These are phyloP conservation scores for Danio tinwini DNA, from an alignment of 2,797 vertebrate genomes.

Conservation along the genomic window DNA sequence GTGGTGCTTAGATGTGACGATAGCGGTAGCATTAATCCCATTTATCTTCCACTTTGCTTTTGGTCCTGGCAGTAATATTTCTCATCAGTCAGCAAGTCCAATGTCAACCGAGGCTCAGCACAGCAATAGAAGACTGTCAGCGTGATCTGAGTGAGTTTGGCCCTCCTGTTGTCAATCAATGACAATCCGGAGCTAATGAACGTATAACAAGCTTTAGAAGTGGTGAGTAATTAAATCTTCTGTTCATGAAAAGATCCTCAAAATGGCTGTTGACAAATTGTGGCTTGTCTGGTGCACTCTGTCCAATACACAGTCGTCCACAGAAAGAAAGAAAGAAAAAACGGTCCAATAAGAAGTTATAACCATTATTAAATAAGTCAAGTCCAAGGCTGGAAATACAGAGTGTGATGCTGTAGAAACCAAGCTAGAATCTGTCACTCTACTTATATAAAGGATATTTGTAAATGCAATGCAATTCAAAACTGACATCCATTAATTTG, in stretches of 20 bases:
- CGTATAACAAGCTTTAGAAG: constrained; percentile 65
- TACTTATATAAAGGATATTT: background rate
- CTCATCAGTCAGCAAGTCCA: constrained; percentile 84
- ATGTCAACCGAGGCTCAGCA: constrained; percentile 77
- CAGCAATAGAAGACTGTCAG: constrained; percentile 76
- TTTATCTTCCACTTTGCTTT: constrained; percentile 81
- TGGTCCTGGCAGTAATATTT: constrained; percentile 78
- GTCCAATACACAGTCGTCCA: background rate
- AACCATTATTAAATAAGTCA: background rate
- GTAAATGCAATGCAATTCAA: background rate
- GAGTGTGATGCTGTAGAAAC: background rate
- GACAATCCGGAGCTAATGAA: constrained; percentile 75
- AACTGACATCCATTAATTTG: constrained; percentile 29
- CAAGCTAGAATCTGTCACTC: background rate
- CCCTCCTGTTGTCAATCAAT: constrained; percentile 79
- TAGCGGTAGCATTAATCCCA: constrained; percentile 72
- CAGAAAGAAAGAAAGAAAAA: background rate
- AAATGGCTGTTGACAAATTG: constrained; percentile 58
- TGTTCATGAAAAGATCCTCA: constrained; percentile 55
- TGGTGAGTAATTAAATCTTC: constrained; percentile 73
- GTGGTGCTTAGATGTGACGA: constrained; percentile 77
- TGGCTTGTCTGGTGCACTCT: constrained; percentile 11
- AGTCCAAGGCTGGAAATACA: background rate
- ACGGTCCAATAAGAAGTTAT: background rate
- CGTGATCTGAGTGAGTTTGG: constrained; percentile 72